Evolutionary conservation across 1,140 invertebrate species (phyloP).

Genomic region (Melitaea cinxia): DNA sequence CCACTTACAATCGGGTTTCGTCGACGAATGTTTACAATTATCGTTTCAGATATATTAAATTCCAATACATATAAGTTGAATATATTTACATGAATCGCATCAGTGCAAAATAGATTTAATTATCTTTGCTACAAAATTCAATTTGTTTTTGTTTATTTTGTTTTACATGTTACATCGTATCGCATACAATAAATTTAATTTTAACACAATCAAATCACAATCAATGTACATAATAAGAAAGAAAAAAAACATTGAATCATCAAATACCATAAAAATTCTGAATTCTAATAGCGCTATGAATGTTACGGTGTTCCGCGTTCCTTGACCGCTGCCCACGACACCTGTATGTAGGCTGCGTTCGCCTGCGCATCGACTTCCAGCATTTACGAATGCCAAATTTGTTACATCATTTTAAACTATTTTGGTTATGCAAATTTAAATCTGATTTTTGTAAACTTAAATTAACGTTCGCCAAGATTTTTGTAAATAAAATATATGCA

Average conservation of each 20-base stretch:
- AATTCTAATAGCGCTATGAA: constrained; percentile 15
- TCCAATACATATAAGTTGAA: too few relatives aligned
- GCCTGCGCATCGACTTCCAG: background rate
- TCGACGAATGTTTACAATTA: too few relatives aligned
- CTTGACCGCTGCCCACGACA: constrained; percentile 26
- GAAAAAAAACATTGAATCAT: background rate
- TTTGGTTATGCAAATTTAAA: background rate
- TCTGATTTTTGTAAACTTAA: background rate
- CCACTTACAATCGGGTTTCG: too few relatives aligned
- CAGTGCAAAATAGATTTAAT: background rate
- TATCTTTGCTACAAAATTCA: constrained; percentile 4
- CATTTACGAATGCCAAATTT: constrained; percentile 4
- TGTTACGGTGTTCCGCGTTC: constrained; percentile 32
- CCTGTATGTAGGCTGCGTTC: constrained; percentile 10
- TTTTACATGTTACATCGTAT: background rate
- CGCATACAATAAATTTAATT: background rate
- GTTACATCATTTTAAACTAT: constrained; percentile 13
- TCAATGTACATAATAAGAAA: background rate
- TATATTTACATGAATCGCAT: background rate
- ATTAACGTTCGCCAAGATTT: background rate
- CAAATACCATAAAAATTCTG: background rate
- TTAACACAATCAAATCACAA: background rate
- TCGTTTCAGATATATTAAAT: too few relatives aligned
- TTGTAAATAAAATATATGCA: background rate
- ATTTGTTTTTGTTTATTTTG: background rate